phyloP scores from a whole-genome alignment of 2,888 invertebrate genomes.

The Fragum fragum region DNA sequence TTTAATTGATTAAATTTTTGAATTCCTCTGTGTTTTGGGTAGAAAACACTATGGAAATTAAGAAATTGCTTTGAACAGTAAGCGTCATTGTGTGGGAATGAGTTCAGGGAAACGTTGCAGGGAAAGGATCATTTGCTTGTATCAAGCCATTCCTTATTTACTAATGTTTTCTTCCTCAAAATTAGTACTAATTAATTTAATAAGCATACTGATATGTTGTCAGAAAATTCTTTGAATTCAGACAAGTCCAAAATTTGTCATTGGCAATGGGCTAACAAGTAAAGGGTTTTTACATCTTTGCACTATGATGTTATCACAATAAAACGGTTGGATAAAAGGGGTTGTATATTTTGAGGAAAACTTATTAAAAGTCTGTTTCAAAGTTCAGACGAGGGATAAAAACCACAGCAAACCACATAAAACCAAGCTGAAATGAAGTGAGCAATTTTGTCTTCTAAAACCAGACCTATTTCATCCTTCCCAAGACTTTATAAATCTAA shows the following conservation, averaged over 20 bases:
- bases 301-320: background rate
- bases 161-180: background rate
- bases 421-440: background rate
- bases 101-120: conserved; percentile 7
- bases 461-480: background rate
- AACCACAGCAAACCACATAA: conserved; percentile 3
- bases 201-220: too few relatives aligned
- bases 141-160: background rate
- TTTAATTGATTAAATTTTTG: too few relatives aligned
- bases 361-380: conserved; percentile 3
- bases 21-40: too few relatives aligned
- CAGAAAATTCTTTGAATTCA: too few relatives aligned
- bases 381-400: background rate
- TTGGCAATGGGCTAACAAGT: too few relatives aligned
- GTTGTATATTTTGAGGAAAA: background rate
- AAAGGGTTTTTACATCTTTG: background rate
- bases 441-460: background rate
- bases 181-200: too few relatives aligned
- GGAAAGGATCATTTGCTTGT: background rate
- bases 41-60: too few relatives aligned
- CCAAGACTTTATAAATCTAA: too few relatives aligned
- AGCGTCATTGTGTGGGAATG: too few relatives aligned
- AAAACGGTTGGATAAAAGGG: background rate
- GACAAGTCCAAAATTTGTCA: too few relatives aligned
- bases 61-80: too few relatives aligned